Percentiles rank a stretch among this genome's conserved stretches.
Evolutionary conservation across 2,113 vertebrate species (phyloP).

Genomic region (Cricetomys ansorgei): DNA sequence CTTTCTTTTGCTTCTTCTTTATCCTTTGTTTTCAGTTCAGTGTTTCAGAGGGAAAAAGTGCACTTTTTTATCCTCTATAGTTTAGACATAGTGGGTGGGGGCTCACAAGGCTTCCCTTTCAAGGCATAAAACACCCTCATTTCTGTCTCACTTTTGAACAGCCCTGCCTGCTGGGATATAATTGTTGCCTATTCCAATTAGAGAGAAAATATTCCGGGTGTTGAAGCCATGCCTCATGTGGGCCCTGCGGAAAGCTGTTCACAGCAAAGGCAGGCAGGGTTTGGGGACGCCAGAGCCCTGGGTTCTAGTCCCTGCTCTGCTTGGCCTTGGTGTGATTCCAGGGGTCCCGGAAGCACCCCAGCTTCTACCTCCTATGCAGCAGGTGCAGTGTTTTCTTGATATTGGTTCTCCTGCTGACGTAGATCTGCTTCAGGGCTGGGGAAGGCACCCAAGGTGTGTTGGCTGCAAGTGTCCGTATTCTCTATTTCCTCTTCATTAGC

Average conservation of each 20-base stretch:
- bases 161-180: conserved; percentile 41
- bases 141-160: background rate
- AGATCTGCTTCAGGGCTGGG: background rate
- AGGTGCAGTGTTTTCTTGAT: background rate
- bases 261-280: background rate
- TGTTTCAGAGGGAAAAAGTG: conserved; percentile 35
- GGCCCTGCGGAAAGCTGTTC: background rate
- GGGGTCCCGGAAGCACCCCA: fast-evolving
- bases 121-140: conserved; percentile 43
- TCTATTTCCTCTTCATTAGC: background rate
- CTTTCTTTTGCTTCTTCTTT: conserved; percentile 67
- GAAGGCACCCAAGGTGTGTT: background rate
- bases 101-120: conserved; percentile 35
- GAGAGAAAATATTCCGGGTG: conserved; percentile 48
- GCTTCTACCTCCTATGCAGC: background rate
- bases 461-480: background rate
- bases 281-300: background rate
- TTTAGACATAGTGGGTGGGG: conserved; percentile 2
- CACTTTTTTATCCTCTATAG: conserved; percentile 19
- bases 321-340: fast-evolving
- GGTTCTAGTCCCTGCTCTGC: background rate
- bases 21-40: conserved; percentile 59
- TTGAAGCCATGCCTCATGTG: background rate
- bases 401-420: fast-evolving
- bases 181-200: conserved; percentile 60